Conservation (phyloP, 2,797 vertebrate species). For the Poeciliopsis gracilis region DNA sequence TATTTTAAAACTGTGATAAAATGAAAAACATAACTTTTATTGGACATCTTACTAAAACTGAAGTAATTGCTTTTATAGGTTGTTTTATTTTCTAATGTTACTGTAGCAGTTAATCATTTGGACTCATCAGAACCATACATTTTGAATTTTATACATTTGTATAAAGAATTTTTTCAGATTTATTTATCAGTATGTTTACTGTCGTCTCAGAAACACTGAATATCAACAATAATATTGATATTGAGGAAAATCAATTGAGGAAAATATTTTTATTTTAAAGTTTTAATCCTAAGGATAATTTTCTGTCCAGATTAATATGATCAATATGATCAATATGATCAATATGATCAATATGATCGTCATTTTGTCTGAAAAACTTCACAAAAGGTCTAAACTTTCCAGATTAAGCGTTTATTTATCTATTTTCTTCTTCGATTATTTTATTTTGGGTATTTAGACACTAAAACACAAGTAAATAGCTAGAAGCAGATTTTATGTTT, state of each 20-base stretch:
- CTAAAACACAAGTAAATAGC: not conserved
- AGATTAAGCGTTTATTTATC: not conserved
- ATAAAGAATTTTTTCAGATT: not conserved
- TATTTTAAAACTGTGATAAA: not conserved
- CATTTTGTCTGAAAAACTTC: not conserved
- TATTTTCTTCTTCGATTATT: not conserved
- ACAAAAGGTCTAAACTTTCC: not conserved
- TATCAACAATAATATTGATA: too few relatives aligned
- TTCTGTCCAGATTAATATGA: too few relatives aligned
- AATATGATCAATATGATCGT: too few relatives aligned
- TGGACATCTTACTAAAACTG: not conserved
- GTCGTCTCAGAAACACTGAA: not conserved
- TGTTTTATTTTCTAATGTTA: not conserved
- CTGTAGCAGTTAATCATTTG: not conserved
- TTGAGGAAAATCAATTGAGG: not conserved
- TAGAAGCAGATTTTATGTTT: not conserved
- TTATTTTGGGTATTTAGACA: not conserved
- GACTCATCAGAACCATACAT: not conserved
- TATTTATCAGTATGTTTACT: not conserved
- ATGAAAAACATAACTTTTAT: not conserved
- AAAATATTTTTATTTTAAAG: too few relatives aligned
- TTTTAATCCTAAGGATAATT: not conserved
- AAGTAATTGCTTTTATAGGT: not conserved
- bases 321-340: too few relatives aligned
- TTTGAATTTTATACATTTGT: not conserved